Base-by-base conservation (phyloP, 2,797 vertebrate species). In the Manis javanica region DNA sequence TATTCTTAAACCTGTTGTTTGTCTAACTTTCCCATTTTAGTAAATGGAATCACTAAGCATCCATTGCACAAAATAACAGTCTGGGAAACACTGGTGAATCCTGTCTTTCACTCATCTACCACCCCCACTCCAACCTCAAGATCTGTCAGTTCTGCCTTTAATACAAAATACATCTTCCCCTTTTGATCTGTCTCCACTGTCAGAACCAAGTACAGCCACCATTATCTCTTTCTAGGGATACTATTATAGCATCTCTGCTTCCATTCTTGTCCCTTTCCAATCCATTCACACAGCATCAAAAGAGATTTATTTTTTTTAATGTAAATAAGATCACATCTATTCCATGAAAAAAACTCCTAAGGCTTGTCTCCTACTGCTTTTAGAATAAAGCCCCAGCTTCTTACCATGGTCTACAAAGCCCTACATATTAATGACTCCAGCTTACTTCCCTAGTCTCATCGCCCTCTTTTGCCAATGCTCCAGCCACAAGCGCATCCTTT, bases 1-100 rank as follows among this genome's bases (percentile, higher is more conserved):
- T 74, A n/a, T 86, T 89, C 24, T 74, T 75, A 90, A 95, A 72
- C 5, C 24, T 90, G 24, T n/a, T 75, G 63, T 77, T 89, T 23
- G 66, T 79, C 3, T 14, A 89, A 59, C 1, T 68, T 86, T 81
- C 42, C 61, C 24, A 81, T 61, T 92, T 51, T 66, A 68, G 39
- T 49, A 74, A 57, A 63, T 61, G 39, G 59, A 68, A 55, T 15
- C 31, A 42, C 24, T 46, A 92, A 49, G 34, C 29, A 37, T n/a
- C 13, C 18, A 21, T 4, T 46, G 31, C 14, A 64, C 12, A 68
- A 51, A 29, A 37, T 37, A 57, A 49, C 39, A 90, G 75, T 5
- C 34, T 68, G 39, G 15, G 10, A 68, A 95, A 53, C 5, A n/a
- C 31, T 34, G 37, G 7, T 23, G 34, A 69, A 64, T 87, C 39